Conservation (phyloP, 53 echinoderm and acorn worm species). For the Glandiceps talaboti region DNA sequence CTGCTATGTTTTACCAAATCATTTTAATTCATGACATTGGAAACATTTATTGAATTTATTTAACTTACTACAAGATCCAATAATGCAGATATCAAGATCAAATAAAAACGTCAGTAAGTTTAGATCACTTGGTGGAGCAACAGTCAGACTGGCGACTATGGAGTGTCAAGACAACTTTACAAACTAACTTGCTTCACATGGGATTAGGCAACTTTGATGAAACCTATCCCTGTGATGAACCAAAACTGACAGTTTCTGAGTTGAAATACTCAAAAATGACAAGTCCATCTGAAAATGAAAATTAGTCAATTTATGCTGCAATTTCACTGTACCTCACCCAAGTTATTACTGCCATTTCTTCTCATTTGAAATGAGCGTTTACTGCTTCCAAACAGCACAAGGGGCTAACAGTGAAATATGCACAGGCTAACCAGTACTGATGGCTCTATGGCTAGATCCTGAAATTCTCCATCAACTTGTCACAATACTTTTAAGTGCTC, state of each 20-base stretch:
- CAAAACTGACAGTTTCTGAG: not conserved
- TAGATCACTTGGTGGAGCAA: too few relatives aligned
- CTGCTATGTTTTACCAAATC: too few relatives aligned
- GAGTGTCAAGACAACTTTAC: too few relatives aligned
- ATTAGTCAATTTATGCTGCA: not conserved
- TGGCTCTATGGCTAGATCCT: not conserved
- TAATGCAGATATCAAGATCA: too few relatives aligned
- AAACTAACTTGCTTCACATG: too few relatives aligned
- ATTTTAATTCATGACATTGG: too few relatives aligned
- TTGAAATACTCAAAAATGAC: not conserved
- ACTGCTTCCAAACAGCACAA: not conserved
- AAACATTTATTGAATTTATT: too few relatives aligned
- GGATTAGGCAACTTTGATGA: too few relatives aligned
- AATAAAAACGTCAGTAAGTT: too few relatives aligned
- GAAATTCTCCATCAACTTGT: not conserved
- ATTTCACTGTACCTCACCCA: not conserved
- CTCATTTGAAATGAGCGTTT: not conserved
- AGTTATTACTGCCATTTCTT: not conserved
- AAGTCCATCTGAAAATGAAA: not conserved
- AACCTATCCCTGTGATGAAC: too few relatives aligned
- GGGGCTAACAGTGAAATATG: not conserved
- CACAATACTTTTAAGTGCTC: not conserved
- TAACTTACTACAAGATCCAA: too few relatives aligned
- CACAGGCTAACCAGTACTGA: not conserved
- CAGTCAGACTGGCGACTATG: too few relatives aligned